Conservation (phyloP, 2,888 invertebrate species). For the Zaprionus obscuricornis region DNA sequence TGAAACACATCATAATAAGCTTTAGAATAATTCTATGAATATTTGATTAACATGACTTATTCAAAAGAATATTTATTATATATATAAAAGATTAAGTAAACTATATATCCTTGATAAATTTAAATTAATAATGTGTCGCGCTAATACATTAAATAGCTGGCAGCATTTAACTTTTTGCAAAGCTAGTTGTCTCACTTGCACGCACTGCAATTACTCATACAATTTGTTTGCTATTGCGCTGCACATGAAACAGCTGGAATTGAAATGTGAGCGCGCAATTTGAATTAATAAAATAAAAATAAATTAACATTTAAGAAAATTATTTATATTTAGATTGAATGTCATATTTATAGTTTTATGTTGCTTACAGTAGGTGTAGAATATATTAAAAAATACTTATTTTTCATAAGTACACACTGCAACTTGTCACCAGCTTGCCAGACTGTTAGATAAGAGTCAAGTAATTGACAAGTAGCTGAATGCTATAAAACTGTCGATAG, state of each 20-base stretch:
- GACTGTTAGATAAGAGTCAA: neutral
- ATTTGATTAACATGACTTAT: neutral
- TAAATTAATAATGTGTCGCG: constrained; percentile 2
- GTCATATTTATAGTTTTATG: too few relatives aligned
- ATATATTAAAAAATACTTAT: too few relatives aligned
- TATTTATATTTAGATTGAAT: too few relatives aligned
- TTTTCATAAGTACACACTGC: constrained; percentile 29
- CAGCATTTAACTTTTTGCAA: neutral
- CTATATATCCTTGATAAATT: neutral
- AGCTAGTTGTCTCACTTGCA: constrained; percentile 29
- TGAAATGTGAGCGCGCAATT: constrained; percentile 38
- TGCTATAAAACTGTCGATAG: constrained; percentile 7
- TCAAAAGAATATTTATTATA: neutral
- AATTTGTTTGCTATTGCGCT: constrained; percentile 5
- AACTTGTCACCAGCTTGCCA: constrained; percentile 24
- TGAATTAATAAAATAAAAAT: constrained; percentile 9
- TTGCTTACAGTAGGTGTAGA: too few relatives aligned
- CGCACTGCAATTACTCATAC: constrained; percentile 15
- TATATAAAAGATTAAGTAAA: too few relatives aligned
- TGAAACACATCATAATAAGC: neutral
- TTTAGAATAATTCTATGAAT: too few relatives aligned
- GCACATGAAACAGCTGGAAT: constrained; percentile 42
- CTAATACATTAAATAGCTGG: constrained; percentile 18
- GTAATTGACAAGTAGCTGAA: neutral
- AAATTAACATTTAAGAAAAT: too few relatives aligned